Evolutionary conservation across 2,113 vertebrate species (phyloP).

Genomic region (Lampris megalopsis): DNA sequence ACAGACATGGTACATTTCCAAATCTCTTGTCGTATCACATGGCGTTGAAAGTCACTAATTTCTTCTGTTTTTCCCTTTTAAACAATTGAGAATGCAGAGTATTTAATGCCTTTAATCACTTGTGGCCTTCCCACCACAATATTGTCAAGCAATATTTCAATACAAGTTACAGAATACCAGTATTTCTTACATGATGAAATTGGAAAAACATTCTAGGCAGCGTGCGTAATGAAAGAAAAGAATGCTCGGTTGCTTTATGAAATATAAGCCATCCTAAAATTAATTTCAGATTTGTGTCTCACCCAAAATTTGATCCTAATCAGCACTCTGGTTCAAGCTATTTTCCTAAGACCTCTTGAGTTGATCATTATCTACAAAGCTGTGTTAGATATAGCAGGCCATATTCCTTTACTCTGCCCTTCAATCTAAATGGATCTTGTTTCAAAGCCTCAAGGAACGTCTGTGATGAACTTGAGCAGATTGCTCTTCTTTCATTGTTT

Average conservation of each 20-base stretch:
- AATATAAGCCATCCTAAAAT: slow-evolving; percentile 46
- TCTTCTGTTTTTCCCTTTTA: too few species aligned
- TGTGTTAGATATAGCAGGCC: slow-evolving; percentile 75
- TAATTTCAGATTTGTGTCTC: slow-evolving; percentile 47
- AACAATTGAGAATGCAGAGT: too few species aligned
- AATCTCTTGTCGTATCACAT: too few species aligned
- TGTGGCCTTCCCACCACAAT: too few species aligned
- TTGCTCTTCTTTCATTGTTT: slow-evolving; percentile 63
- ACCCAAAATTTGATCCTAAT: slow-evolving; percentile 74
- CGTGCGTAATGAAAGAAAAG: slow-evolving; percentile 1
- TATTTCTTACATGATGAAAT: not conserved
- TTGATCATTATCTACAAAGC: slow-evolving; percentile 83
- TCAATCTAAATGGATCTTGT: slow-evolving; percentile 82
- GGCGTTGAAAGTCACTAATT: too few species aligned
- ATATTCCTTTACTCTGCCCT: slow-evolving; percentile 76
- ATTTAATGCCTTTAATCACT: too few species aligned
- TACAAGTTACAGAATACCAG: not conserved
- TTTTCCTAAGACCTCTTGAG: slow-evolving; percentile 80
- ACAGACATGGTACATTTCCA: too few species aligned
- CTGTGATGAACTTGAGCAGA: slow-evolving; percentile 63
- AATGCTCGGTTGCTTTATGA: slow-evolving; percentile 19
- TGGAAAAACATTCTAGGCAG: not conserved
- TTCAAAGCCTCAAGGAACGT: slow-evolving; percentile 79
- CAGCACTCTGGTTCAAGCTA: slow-evolving; percentile 74
- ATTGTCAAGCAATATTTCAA: not conserved